Conservation (phyloP, 1,140 invertebrate genomes). For the Zaprionus camerounensis region DNA sequence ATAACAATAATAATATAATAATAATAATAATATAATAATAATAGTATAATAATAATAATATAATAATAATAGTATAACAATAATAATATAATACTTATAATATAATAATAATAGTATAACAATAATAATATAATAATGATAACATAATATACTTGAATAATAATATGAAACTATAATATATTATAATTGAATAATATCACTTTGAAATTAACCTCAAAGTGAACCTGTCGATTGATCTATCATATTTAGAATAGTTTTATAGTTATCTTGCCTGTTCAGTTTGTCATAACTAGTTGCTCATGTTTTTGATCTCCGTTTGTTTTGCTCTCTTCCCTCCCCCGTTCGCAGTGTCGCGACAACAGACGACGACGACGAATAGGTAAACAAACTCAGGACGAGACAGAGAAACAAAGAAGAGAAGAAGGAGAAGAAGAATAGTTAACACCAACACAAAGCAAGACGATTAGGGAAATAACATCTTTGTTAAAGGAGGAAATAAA, state of each 20-base stretch:
- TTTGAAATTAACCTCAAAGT: accelerated
- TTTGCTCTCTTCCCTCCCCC: neutral
- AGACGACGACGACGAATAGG: neutral
- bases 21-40: neutral
- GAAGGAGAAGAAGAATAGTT: neutral
- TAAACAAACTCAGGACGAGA: constrained; percentile 13
- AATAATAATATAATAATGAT: neutral
- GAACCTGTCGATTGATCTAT: too few species aligned
- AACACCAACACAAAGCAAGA: neutral
- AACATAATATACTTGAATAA: neutral
- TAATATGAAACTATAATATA: neutral
- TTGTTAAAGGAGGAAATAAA: neutral
- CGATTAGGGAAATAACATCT: neutral
- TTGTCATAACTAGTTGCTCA: neutral
- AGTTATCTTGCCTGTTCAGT: neutral
- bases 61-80: neutral
- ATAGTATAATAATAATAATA: neutral
- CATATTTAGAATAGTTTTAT: too few species aligned
- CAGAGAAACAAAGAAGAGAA: neutral
- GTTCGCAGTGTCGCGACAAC: neutral
- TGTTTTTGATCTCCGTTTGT: neutral
- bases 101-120: too few species aligned
- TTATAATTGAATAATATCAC: too few species aligned
- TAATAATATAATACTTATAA: neutral
- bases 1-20: neutral